Base-by-base conservation (phyloP, 2,888 invertebrate genomes). In the Agrochola circellaris region DNA sequence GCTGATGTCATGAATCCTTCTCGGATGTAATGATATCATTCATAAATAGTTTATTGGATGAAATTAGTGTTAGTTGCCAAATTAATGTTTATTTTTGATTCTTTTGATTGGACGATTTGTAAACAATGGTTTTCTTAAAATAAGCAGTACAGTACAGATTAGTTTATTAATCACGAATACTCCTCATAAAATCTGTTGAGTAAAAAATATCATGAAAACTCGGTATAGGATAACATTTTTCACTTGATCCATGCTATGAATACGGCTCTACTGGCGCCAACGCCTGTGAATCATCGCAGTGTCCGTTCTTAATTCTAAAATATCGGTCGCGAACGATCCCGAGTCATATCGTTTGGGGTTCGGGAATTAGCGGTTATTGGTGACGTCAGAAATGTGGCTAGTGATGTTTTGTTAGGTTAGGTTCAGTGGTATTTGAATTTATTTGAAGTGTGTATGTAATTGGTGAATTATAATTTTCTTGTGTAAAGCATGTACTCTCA, bases 221-320 rank as follows among this genome's bases (percentile, higher is more conserved):
- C 56, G 26, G 13, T 15, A 26, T 56, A n/a, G 13, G 11, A 1
- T 56, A n/a, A 11, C n/a, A 56, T n/a, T 56, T 54, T 4, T 11
- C 13, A 26, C 6, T n/a, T 11, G n/a, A n/a, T 13, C 30, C 11
- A 23, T 69, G 54, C 70, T 82, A 82, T 83, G 54, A 68, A 83
- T 82, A 80, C 72, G 8, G 38, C 73, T 48, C 15, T 1, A 75
- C 38, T 54, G 66, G 83, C 86, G 86, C 72, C 56, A 34, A 61
- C 71, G 73, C 80, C 73, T 65, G 65, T 80, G 61, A 78, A 42
- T 66, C 65, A 61, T 81, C 72, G 82, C 82, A 88, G 88, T 89
- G 75, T 61, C 73, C 83, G 84, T 87, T 87, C 79, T 65, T 73
- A 84, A 81, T 88, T 90, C 85, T 76, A 89, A 86, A 86, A 84